phyloP scores from a whole-genome alignment of 1,140 invertebrate species.

The Drosophila kikkawai region DNA sequence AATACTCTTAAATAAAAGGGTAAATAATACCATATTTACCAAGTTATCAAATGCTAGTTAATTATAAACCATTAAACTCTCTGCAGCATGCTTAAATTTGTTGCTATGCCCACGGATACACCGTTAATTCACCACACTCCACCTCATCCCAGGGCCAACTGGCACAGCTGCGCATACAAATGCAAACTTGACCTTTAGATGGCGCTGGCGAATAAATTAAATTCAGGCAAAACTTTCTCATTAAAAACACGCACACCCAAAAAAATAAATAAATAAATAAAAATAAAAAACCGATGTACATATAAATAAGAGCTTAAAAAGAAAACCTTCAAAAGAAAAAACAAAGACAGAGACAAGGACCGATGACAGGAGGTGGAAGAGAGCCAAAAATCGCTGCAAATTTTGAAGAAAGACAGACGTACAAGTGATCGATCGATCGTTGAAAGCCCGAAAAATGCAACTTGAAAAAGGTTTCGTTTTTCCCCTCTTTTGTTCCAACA shows the following conservation, averaged over 20 bases:
- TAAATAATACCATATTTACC: neutral
- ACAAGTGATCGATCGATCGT: slow-evolving; percentile 29
- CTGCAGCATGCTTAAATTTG: neutral
- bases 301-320: slow-evolving; percentile 10
- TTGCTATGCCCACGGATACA: neutral
- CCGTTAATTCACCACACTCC: neutral
- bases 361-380: slow-evolving; percentile 19
- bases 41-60: neutral
- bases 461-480: slow-evolving; percentile 45
- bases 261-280: neutral
- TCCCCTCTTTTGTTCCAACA: slow-evolving; percentile 39
- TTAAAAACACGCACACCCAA: slow-evolving; percentile 43
- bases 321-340: slow-evolving; percentile 53
- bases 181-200: slow-evolving; percentile 75
- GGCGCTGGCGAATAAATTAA: slow-evolving; percentile 47
- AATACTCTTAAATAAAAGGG: neutral
- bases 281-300: too few relatives aligned
- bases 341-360: slow-evolving; percentile 36
- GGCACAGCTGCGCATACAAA: slow-evolving; percentile 57
- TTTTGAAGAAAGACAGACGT: slow-evolving; percentile 13
- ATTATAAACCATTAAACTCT: neutral
- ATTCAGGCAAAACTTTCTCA: slow-evolving; percentile 69
- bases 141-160: neutral
- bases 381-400: slow-evolving; percentile 14
- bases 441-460: slow-evolving; percentile 21